Evolutionary conservation across 1,140 invertebrate species (phyloP), one percentile per base, ranked within the genome.

Genomic region (Trachymyrmex cornetzi): DNA sequence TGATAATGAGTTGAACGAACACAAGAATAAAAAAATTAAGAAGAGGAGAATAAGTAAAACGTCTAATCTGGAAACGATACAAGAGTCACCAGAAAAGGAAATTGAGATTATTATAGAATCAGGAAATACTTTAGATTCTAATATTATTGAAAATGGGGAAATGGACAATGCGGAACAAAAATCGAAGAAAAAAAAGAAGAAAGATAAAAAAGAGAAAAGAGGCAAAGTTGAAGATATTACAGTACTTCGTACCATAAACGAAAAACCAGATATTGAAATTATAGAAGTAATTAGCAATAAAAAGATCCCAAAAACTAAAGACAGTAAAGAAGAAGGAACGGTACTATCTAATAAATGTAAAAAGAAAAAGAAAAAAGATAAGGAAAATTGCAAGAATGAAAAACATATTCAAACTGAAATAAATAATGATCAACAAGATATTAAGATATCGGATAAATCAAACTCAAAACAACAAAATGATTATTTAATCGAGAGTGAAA

Each of bases 1-100:
- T 22, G 93, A 94, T 44, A 94, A 94, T 50, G 89, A 93, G 64
- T 57, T 89, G 9, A 94, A 94, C 22, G 93, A 94, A 64, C 79
- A 80, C 27, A 94, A 91, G 61, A 92, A 63, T 38, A 90, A 89
- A 44, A 92, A 91, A 57, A 48, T 57, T 11, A 89, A 91, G 71
- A 93, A 85, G 57, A 91, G 80, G 24, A 92, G 89, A 71, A 48
- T 87, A 16, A 57, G 72, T 48, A 88, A 87, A 82, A 87, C 87
- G 24, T 93, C 89, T 4, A 89, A 77, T 87, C 71, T 94, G 24
- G 93, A 94, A 85, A 94, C 93, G 0, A 94, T 94, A 75, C 85
- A 89, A 19, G 94, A 94, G 90, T 89, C 48, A 53, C 88, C 92
- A 14, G 94, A 93, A n/a, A 91, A 84, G 63, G 82, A 89, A 69